These are phyloP conservation scores for Hucho hucho DNA, from an alignment of 2,113 vertebrate genomes.

Conservation along the genomic window DNA sequence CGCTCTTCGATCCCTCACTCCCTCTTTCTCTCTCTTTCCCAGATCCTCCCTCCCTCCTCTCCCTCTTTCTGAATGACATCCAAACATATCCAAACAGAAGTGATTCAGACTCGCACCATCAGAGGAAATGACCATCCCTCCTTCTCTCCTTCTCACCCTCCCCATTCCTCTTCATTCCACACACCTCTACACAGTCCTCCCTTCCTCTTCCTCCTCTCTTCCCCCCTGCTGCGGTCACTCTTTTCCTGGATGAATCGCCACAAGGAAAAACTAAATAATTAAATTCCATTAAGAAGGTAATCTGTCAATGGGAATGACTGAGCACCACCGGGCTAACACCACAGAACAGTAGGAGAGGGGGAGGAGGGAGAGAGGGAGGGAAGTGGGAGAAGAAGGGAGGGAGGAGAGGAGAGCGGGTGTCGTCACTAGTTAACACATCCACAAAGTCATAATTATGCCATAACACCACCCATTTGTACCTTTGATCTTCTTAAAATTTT, in stretches of 20 bases:
- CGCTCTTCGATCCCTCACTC: background rate
- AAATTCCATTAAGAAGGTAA: constrained; percentile 84
- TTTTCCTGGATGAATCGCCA: constrained; percentile 76
- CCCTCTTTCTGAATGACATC: constrained; percentile 47
- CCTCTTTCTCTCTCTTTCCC: too few relatives aligned
- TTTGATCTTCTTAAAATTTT: too few relatives aligned
- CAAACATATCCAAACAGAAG: constrained; percentile 56
- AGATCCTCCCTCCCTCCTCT: too few relatives aligned
- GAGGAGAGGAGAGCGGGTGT: constrained; percentile 18
- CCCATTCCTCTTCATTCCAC: constrained; percentile 26
- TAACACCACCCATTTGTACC: too few relatives aligned
- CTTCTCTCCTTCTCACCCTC: constrained; percentile 2
- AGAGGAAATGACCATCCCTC: constrained; percentile 56
- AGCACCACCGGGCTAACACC: constrained; percentile 57
- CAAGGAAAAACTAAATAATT: constrained; percentile 79
- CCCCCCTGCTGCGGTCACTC: constrained; percentile 60
- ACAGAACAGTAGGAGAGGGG: constrained; percentile 30
- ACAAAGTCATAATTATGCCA: too few relatives aligned
- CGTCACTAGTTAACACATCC: too few relatives aligned
- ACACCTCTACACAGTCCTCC: constrained; percentile 34
- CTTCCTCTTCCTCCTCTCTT: constrained; percentile 30
- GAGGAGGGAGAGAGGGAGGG: constrained; percentile 34
- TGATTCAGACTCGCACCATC: constrained; percentile 55
- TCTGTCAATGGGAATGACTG: constrained; percentile 79
- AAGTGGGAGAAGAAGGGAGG: constrained; percentile 20